Evolutionary conservation across 2,113 vertebrate genomes (phyloP), one percentile per base, ranked within the genome.

Genomic region (Aepyceros melampus): DNA sequence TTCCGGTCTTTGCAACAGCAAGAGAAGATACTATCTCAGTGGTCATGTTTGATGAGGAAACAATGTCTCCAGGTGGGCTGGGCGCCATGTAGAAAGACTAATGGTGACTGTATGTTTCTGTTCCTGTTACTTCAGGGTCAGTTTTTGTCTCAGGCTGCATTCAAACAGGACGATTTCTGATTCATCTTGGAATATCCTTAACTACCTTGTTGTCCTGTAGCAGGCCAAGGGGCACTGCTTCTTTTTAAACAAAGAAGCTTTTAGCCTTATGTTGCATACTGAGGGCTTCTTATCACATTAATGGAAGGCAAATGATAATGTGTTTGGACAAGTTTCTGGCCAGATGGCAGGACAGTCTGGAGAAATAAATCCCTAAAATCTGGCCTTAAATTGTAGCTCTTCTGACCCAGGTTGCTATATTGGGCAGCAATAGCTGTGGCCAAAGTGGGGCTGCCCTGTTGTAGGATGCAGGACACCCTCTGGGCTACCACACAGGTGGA

Each of bases 291-390:
- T 45, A 40, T 83, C 86, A 76, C 45, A 58, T 81, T 88, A 92
- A 90, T 40, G 31, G 25, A 78, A 43, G 47, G 31, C 51, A 71
- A 87, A 83, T n/a, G 58, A 31, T 92, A 85, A 62, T 14, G 49
- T 58, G 49, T 96, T 62, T 51, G 91, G 74, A 40, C 67, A 87
- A 21, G 67, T 56, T 76, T 96, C 84, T 91, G 62, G 71, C 93
- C 56, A 58, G 33, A 62, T 67, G 89, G 71, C 82, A 84, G 60
- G 51, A 84, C 81, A 55, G 83, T 53, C 49, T 88, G 33, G 83
- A 87, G 58, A 96, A 93, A 55, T 51, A 96, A 93, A 55, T n/a
- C 55, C 81, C 47, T 40, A 36, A 97, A 56, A 79, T 79, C 64
- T 67, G 87, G 91, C 79, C 71, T 92, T 62, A 95, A 92, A 76